A percentile compares a stretch with the other conserved stretches of the same genome.
phyloP scores from a whole-genome alignment of 2,797 vertebrate species.

The Sebastes nivosus region DNA sequence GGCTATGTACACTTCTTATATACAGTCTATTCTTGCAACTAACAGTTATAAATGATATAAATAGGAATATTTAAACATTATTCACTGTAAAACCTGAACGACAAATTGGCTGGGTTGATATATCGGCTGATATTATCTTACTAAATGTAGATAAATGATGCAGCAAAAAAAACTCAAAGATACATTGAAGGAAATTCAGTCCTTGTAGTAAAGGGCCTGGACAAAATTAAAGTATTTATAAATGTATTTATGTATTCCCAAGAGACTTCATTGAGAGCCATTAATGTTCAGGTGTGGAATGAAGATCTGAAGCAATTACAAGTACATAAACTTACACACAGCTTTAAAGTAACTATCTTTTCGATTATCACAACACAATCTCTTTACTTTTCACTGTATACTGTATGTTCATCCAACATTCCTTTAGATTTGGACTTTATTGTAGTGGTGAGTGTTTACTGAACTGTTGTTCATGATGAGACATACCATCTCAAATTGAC shows the following conservation, averaged over 20 bases:
- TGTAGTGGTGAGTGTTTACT: not conserved
- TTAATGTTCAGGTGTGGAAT: not conserved
- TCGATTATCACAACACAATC: not conserved
- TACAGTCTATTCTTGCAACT: not conserved
- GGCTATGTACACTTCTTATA: not conserved
- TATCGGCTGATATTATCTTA: not conserved
- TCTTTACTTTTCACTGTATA: not conserved
- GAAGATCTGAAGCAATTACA: not conserved
- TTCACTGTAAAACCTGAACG: not conserved
- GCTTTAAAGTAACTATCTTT: not conserved
- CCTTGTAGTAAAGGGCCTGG: not conserved
- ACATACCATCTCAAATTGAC: not conserved
- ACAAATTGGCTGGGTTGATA: not conserved
- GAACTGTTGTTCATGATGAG: not conserved
- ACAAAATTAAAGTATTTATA: not conserved
- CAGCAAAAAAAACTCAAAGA: not conserved
- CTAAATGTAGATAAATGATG: not conserved
- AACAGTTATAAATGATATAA: not conserved
- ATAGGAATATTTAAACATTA: not conserved
- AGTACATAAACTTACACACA: not conserved
- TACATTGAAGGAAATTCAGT: not conserved
- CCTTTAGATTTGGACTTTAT: not conserved
- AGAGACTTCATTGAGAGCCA: not conserved
- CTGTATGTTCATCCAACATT: not conserved
- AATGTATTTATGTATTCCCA: not conserved